Base-by-base conservation (phyloP, 2,113 vertebrate species). In the Phocoena sinus region DNA sequence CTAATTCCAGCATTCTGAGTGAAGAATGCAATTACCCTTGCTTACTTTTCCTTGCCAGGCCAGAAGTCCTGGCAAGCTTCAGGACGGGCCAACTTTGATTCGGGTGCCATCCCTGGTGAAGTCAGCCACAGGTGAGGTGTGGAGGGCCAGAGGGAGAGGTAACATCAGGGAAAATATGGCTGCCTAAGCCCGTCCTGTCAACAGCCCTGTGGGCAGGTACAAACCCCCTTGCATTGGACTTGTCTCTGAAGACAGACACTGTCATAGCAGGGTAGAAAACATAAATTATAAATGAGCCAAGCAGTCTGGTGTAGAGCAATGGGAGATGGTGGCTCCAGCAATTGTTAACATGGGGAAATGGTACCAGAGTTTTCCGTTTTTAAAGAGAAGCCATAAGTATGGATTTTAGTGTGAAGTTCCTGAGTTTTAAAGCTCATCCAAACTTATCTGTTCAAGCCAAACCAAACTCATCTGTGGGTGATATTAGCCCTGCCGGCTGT, bases 1-100 rank as follows among this genome's bases (percentile, higher is more conserved):
- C 79, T 87, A 68, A 94, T 96, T 90, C 89, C 94, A 83, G 63
- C 62, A 87, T 70, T 95, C 89, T 63, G 56, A 87, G 41, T 65
- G 89, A 94, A 95, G 58, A 93, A 95, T 89, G 44, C 86, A 20
- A 95, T 84, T 89, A 76, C 36, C n/a, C 36, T 85, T n/a, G 63
- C 70, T 89, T 38, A 33, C 33, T 56, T 65, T 67, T 56, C 62
- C 38, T 77, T 77, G 44, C 68, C 90, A 84, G 92, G 63, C 83
- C 83, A 84, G 63, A 84, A 95, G 83, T 96, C 47, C 58, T 87
- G 77, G 92, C 79, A 87, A 89, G 53, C 21, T 65, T 84, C 44
- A 14, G n/a, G 81, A 73, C 11, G 33, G 79, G 84, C 50, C 87
- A 95, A 14, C 68, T 47, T 71, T 28, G 56, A 81, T 74, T 87